phyloP scores from a whole-genome alignment of 2,113 vertebrate species.

The Neolamprologus devosi region DNA sequence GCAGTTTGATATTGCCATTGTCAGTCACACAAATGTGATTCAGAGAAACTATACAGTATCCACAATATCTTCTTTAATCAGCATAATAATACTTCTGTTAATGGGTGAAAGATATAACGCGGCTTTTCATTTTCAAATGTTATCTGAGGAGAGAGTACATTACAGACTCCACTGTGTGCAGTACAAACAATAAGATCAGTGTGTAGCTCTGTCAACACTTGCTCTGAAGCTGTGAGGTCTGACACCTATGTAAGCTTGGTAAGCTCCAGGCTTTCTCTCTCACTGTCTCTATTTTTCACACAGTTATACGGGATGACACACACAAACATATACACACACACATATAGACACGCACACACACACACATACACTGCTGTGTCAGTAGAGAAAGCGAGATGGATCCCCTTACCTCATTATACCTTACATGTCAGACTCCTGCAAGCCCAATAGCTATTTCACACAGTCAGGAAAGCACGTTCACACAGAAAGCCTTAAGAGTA shows the following conservation, averaged over 20 bases:
- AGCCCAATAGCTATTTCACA: not conserved
- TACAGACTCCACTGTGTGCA: not conserved
- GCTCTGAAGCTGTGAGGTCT: constrained; percentile 43
- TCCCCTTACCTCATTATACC: constrained; percentile 24
- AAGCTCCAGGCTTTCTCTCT: constrained; percentile 31
- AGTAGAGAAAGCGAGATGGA: constrained; percentile 18
- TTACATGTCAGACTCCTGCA: constrained; percentile 12
- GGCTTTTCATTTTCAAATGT: not conserved
- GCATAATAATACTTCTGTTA: not conserved
- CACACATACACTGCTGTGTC: not conserved
- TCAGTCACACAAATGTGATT: not conserved
- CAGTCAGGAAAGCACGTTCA: not conserved
- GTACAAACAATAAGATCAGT: constrained; percentile 26
- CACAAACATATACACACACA: not conserved
- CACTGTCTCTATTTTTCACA: constrained; percentile 22
- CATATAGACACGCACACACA: not conserved
- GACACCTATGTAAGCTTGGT: constrained; percentile 41
- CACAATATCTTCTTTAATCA: not conserved
- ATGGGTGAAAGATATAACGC: not conserved
- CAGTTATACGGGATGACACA: not conserved
- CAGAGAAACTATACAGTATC: not conserved
- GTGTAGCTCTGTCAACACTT: constrained; percentile 40
- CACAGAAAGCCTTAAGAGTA: not conserved
- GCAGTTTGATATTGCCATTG: not conserved
- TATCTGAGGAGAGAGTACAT: not conserved